These are phyloP conservation scores for Pocota personata DNA, from an alignment of 2,888 invertebrate species.

Conservation along the genomic window DNA sequence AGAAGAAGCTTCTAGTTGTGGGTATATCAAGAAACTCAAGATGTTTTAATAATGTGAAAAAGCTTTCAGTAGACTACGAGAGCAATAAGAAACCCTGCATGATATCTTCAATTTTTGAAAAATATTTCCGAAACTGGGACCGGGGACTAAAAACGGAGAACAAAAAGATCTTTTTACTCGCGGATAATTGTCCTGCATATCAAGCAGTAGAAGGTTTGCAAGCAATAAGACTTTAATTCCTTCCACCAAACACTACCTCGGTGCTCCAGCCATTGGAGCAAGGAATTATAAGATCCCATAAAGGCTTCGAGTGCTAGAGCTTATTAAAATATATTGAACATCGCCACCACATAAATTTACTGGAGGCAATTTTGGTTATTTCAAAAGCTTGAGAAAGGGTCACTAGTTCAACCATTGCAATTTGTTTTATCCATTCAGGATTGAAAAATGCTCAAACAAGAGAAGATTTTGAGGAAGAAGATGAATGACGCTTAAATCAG, in stretches of 20 bases:
- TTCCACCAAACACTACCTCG: background rate
- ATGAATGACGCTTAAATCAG: slow-evolving; percentile 1
- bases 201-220: no score
- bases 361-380: no score
- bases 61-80: no score
- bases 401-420: background rate
- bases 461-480: slow-evolving; percentile 4
- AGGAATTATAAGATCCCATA: background rate
- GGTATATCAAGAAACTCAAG: no score
- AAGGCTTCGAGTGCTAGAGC: no score
- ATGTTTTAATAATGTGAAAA: no score
- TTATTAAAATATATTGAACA: no score
- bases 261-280: background rate
- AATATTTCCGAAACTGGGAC: no score
- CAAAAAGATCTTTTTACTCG: background rate
- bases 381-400: background rate
- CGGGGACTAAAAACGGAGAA: background rate
- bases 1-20: no score
- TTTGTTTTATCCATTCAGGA: slow-evolving; percentile 1
- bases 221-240: slow-evolving; percentile 1
- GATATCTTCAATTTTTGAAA: no score
- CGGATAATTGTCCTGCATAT: background rate
- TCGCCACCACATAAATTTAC: no score
- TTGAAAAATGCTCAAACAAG: slow-evolving; percentile 8
- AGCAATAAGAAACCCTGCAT: no score